Percentiles rank a stretch among this genome's conserved stretches.
These are phyloP conservation scores for Drosophila eugracilis DNA, from an alignment of 1,140 invertebrate genomes.

Conservation along the genomic window DNA sequence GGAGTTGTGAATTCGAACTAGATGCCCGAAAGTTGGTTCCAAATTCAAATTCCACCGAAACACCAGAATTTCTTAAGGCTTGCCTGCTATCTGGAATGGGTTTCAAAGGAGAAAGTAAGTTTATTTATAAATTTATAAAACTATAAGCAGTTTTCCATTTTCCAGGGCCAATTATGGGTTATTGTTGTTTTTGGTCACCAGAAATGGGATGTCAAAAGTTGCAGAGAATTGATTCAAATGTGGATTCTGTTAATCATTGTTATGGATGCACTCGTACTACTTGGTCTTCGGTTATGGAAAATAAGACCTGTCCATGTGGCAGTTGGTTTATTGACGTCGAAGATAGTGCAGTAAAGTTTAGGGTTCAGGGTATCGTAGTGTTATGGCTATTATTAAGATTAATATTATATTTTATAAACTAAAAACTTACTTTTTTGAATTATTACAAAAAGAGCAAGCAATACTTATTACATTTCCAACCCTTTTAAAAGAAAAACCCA, in stretches of 20 bases:
- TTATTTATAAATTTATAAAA: too few relatives aligned
- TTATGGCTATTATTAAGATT: not conserved
- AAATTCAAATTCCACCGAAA: not conserved
- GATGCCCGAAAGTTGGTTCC: not conserved
- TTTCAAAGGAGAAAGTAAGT: conserved; percentile 1
- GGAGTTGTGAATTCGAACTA: not conserved
- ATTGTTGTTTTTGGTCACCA: conserved; percentile 27
- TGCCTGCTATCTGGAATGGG: conserved; percentile 9
- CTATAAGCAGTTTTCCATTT: accelerated
- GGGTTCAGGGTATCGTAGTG: not conserved
- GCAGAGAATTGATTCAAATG: accelerated
- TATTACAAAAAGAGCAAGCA: not conserved
- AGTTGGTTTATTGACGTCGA: not conserved
- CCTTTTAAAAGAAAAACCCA: not conserved
- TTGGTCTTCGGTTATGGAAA: not conserved
- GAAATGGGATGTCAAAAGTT: conserved; percentile 25
- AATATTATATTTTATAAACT: not conserved
- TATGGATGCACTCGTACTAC: not conserved
- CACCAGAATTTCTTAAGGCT: not conserved
- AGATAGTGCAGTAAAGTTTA: not conserved
- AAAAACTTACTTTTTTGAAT: not conserved
- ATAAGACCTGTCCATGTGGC: conserved; percentile 19
- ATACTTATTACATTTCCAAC: not conserved
- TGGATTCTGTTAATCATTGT: not conserved
- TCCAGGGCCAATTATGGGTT: not conserved